These are phyloP conservation scores for Arvicanthis niloticus DNA, from an alignment of 2,113 vertebrate species.

Conservation along the genomic window DNA sequence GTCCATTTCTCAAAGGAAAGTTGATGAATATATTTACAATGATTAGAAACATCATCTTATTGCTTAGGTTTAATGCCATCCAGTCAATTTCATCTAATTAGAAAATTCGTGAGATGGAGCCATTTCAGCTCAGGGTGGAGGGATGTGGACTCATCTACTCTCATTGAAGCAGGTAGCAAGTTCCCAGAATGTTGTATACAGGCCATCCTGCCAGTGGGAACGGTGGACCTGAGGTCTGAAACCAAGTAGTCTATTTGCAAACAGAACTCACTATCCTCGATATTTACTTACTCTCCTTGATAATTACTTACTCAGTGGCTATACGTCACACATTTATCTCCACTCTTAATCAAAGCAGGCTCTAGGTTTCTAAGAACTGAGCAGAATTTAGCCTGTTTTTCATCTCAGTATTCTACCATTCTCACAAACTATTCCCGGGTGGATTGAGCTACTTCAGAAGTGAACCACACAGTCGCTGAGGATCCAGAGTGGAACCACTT, in stretches of 20 bases:
- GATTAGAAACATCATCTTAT: neutral
- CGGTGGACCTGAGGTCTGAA: neutral
- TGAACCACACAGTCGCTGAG: neutral
- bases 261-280: neutral
- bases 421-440: too few relatives aligned
- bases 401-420: neutral
- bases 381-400: neutral
- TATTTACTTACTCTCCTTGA: neutral
- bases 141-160: neutral
- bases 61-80: neutral
- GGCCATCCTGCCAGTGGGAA: neutral
- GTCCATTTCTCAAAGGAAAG: neutral
- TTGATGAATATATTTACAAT: neutral
- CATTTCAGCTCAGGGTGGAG: neutral
- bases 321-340: neutral
- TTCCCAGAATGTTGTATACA: neutral
- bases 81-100: neutral
- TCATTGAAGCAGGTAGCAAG: neutral
- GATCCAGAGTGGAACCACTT: neutral
- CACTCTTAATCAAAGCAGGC: neutral
- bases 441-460: neutral
- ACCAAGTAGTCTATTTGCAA: neutral
- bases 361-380: neutral
- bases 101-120: constrained; percentile 2
- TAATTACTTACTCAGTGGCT: neutral